Evolutionary conservation across 2,888 invertebrate genomes (phyloP).

Genomic region (Syrphus vitripennis): DNA sequence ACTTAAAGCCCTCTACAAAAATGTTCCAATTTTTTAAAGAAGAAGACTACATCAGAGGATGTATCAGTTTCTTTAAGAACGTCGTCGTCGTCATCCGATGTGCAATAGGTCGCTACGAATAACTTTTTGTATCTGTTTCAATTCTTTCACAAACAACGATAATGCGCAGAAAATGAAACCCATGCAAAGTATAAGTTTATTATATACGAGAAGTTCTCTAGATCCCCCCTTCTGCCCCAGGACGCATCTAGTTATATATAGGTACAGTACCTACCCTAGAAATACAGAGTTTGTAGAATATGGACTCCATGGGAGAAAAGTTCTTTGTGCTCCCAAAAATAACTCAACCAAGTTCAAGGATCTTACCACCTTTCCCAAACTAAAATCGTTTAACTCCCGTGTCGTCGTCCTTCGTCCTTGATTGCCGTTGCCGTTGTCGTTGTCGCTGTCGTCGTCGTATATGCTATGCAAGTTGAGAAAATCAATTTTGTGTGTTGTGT

Average conservation of each 20-base stretch:
- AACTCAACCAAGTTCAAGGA: slow-evolving; percentile 71
- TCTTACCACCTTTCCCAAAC: slow-evolving; percentile 53
- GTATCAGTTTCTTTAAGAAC: slow-evolving; percentile 48
- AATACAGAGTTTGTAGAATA: neutral
- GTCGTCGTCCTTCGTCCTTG: slow-evolving; percentile 20
- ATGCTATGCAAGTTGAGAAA: slow-evolving; percentile 60
- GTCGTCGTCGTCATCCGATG: neutral
- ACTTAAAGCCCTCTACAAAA: too few relatives aligned
- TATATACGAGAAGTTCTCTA: neutral
- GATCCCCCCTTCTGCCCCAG: neutral
- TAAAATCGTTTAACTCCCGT: slow-evolving; percentile 46
- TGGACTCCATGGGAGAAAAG: slow-evolving; percentile 19
- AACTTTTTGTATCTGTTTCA: slow-evolving; percentile 53
- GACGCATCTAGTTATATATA: neutral
- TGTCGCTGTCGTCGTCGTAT: slow-evolving; percentile 4
- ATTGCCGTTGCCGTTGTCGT: neutral
- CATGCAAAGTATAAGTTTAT: neutral
- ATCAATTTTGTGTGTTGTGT: slow-evolving; percentile 50
- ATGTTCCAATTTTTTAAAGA: slow-evolving; percentile 12
- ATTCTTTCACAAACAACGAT: slow-evolving; percentile 41
- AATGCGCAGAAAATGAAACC: slow-evolving; percentile 43
- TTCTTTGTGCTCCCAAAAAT: slow-evolving; percentile 68
- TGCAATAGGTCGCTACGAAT: neutral
- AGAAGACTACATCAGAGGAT: slow-evolving; percentile 9
- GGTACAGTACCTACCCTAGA: neutral